Percentiles rank a stretch among this genome's conserved stretches.
Evolutionary conservation across 1,140 invertebrate species (phyloP).

Genomic region (Dendroctonus ponderosae): DNA sequence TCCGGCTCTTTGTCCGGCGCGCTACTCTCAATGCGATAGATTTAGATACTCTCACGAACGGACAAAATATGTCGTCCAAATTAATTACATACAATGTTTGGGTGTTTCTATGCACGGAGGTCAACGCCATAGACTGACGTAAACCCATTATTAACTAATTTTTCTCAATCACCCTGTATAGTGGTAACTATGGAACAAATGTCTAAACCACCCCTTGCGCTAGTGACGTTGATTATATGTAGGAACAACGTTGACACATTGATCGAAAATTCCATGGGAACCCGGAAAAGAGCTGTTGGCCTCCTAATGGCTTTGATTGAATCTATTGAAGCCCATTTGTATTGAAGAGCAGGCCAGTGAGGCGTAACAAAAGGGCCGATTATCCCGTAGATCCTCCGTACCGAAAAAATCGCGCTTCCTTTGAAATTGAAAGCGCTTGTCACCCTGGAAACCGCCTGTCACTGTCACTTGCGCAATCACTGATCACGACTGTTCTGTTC

Average conservation of each 20-base stretch:
- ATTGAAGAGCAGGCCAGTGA: no score
- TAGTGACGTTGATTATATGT: no score
- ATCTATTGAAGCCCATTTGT: not conserved
- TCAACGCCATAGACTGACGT: not conserved
- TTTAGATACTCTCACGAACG: no score
- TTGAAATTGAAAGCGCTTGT: no score
- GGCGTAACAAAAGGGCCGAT: slow-evolving; percentile 10
- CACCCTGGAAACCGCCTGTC: no score
- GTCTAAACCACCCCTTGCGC: not conserved
- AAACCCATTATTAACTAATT: not conserved
- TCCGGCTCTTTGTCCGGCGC: slow-evolving; percentile 3
- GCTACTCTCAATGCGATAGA: not conserved
- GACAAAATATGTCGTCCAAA: no score
- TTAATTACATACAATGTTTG: not conserved
- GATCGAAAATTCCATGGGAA: slow-evolving; percentile 4
- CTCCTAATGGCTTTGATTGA: not conserved
- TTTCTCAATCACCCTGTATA: not conserved
- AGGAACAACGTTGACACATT: no score
- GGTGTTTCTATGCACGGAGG: no score
- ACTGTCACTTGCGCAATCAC: no score
- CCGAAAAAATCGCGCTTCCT: not conserved
- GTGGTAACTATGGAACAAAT: not conserved
- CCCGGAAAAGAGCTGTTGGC: slow-evolving; percentile 9
- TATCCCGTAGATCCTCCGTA: slow-evolving; percentile 17
- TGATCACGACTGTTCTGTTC: not conserved